Percentiles rank a stretch among this genome's conserved stretches.
These are phyloP conservation scores for Hippocampus comes DNA, from an alignment of 2,113 vertebrate species.

Conservation along the genomic window DNA sequence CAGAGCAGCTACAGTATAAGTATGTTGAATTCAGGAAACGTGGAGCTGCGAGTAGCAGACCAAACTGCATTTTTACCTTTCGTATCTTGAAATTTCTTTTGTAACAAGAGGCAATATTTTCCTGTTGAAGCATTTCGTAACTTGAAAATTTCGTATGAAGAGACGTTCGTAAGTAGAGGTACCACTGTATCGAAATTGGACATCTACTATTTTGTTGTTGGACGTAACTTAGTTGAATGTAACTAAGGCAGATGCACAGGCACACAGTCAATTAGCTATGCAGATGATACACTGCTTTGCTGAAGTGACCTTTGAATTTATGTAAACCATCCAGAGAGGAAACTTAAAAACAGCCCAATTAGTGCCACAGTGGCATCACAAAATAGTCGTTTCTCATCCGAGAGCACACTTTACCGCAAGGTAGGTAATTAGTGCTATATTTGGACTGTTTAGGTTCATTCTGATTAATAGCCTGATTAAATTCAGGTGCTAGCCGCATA, in stretches of 20 bases:
- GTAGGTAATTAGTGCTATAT: conserved; percentile 46
- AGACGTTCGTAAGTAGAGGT: too few species aligned
- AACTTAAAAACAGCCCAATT: conserved; percentile 24
- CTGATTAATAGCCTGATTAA: conserved; percentile 52
- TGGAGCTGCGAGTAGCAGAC: too few species aligned
- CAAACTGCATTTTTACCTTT: too few species aligned
- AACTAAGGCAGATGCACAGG: neutral
- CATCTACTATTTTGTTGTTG: neutral
- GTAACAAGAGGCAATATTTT: too few species aligned
- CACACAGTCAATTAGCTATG: neutral
- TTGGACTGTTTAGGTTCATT: conserved; percentile 41
- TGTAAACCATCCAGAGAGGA: neutral
- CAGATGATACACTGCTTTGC: neutral
- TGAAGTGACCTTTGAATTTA: conserved; percentile 1
- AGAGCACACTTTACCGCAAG: conserved; percentile 9
- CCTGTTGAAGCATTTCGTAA: too few species aligned
- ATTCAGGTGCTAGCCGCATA: conserved; percentile 49
- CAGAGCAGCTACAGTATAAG: too few species aligned
- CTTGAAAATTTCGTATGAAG: too few species aligned
- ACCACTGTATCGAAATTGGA: neutral
- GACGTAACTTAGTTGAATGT: neutral
- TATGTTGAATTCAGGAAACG: too few species aligned
- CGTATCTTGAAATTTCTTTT: too few species aligned
- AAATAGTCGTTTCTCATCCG: conserved; percentile 13
- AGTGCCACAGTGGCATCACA: conserved; percentile 14